Evolutionary conservation across 2,888 invertebrate genomes (phyloP).

Genomic region (Lasioglossum calceatum): DNA sequence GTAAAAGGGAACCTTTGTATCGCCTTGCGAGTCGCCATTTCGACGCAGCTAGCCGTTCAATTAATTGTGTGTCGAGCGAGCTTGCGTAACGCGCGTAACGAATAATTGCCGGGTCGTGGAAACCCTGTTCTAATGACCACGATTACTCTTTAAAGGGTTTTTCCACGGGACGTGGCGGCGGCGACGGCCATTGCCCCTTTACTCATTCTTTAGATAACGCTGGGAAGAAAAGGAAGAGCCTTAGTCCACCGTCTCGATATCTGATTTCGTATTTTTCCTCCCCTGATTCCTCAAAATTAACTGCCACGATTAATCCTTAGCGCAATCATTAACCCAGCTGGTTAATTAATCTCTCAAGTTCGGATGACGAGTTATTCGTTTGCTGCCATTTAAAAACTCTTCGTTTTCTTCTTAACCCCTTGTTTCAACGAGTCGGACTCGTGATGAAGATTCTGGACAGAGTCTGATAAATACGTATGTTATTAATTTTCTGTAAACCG

Average conservation of each 20-base stretch:
- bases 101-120: slow-evolving; percentile 47
- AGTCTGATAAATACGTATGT: too few species aligned
- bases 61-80: slow-evolving; percentile 32
- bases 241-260: not conserved
- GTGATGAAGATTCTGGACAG: too few species aligned
- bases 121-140: slow-evolving; percentile 34
- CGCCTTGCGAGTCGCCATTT: slow-evolving; percentile 29
- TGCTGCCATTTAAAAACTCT: not conserved
- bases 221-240: slow-evolving; percentile 29
- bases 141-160: slow-evolving; percentile 48
- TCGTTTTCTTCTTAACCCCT: not conserved
- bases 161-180: slow-evolving; percentile 27
- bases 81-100: slow-evolving; percentile 40
- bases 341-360: not conserved
- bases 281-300: not conserved
- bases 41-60: slow-evolving; percentile 31
- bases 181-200: slow-evolving; percentile 31
- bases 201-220: slow-evolving; percentile 36
- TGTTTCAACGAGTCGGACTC: too few species aligned
- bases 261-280: not conserved
- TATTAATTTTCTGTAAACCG: too few species aligned
- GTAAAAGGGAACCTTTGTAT: slow-evolving; percentile 29
- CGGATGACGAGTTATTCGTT: not conserved
- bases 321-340: not conserved
- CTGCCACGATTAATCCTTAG: not conserved